These are phyloP conservation scores for Strigops habroptila DNA, from an alignment of 2,113 vertebrate genomes.

Conservation along the genomic window DNA sequence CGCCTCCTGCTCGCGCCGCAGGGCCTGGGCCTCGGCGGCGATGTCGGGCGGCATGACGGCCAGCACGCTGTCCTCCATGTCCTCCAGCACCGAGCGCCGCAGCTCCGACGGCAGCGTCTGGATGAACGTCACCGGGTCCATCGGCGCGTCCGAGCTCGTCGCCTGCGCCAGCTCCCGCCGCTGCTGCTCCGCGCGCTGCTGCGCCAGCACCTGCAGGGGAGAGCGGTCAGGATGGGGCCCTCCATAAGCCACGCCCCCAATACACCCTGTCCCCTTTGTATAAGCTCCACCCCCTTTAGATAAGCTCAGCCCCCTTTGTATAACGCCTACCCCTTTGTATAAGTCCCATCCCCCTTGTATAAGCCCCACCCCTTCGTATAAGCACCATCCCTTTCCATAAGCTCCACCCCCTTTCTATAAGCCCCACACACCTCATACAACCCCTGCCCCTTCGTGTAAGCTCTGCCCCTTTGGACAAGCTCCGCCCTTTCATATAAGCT, in stretches of 20 bases:
- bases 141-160: not conserved
- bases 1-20: constrained; percentile 23
- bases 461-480: too few species aligned
- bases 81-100: constrained; percentile 27
- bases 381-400: too few species aligned
- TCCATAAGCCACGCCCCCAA: not conserved
- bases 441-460: too few species aligned
- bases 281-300: too few species aligned
- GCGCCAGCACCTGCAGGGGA: not conserved
- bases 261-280: too few species aligned
- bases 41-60: constrained; percentile 20
- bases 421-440: too few species aligned
- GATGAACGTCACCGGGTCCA: constrained; percentile 21
- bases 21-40: constrained; percentile 11
- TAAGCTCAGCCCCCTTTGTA: too few species aligned
- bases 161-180: not conserved
- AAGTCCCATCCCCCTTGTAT: too few species aligned
- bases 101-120: constrained; percentile 21
- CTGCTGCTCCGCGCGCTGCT: not conserved
- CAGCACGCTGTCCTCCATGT: constrained; percentile 27
- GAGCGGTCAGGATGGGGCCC: not conserved
- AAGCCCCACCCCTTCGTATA: too few species aligned
- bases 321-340: not conserved
- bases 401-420: too few species aligned
- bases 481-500: too few species aligned